Evolutionary conservation across 1,140 invertebrate species (phyloP).

Genomic region (Drosophila arizonae): DNA sequence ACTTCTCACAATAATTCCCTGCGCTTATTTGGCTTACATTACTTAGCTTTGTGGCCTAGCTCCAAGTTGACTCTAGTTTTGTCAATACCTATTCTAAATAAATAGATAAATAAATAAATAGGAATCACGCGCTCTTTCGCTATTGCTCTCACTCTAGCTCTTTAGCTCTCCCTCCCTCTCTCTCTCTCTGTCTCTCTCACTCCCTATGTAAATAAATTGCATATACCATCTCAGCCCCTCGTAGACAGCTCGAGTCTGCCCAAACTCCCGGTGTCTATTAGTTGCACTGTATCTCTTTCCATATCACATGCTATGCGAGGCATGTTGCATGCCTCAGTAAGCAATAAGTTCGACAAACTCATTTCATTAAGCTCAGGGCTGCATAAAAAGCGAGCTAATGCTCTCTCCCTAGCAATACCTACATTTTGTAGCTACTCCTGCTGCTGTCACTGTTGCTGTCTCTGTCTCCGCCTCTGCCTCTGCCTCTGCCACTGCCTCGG

Average conservation of each 20-base stretch:
- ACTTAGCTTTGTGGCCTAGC: no score
- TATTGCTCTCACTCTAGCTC: no score
- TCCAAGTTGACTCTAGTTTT: no score
- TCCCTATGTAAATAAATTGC: not conserved
- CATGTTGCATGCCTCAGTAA: conserved; percentile 75
- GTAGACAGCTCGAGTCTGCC: not conserved
- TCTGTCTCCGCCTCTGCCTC: not conserved
- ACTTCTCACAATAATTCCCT: no score
- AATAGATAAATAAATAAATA: no score
- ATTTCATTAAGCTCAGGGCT: conserved; percentile 75
- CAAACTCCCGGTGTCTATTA: no score
- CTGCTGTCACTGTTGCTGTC: not conserved
- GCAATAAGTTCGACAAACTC: conserved; percentile 81
- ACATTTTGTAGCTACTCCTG: no score
- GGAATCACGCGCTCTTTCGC: no score
- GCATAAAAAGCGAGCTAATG: conserved; percentile 76
- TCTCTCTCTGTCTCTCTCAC: not conserved
- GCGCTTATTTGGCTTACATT: no score
- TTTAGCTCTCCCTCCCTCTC: no score
- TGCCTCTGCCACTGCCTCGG: not conserved
- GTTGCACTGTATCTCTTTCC: not conserved
- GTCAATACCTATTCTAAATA: no score
- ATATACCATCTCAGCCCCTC: not conserved
- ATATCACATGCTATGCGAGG: conserved; percentile 39
- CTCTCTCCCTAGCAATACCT: conserved; percentile 11